Evolutionary conservation across 2,888 invertebrate genomes (phyloP), one percentile per base, ranked within the genome.

Genomic region (Callyntrura sp.): DNA sequence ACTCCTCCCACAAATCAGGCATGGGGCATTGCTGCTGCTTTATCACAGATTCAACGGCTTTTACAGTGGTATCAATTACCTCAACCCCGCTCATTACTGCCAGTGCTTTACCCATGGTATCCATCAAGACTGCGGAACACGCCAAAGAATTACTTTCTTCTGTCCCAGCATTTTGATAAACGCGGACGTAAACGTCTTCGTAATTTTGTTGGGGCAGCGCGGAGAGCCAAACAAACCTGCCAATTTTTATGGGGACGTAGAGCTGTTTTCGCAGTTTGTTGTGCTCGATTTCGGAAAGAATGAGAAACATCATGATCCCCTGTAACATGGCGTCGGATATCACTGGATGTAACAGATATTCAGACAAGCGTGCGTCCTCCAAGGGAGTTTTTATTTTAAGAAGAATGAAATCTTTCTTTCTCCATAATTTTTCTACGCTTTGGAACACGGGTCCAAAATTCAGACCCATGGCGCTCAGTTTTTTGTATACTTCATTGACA

Each of bases 341-440:
- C 0, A 91, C 88, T 0, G 91, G 91, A 68, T 91, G 91, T 17
- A 88, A 51, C 0, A 91, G 11, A 65, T 90, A 79, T 35, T 79
- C 55, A 12, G 28, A 14, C 14, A 62, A 62, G 0, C 45, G 20
- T 28, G 1, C 35, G 12, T 43, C 23, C 3, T 57, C 57, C 12
- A 48, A 1, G 1, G 68, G 83, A 12, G 57, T 17, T 45, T 84
- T 84, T 11, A 90, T 68, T 20, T 60, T 35, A 3, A 25, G 8
- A 14, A 78, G 11, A n/a, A 73, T 1, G 0, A 4, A 78, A 9
- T 17, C 17, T 14, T 68, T 23, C 20, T 45, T 60, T 28, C 25
- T 60, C 88, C 88, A 88, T 4, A 35, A 2, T 12, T 78, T 78
- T 20, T 51, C 76, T 5, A 78, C 51, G 23, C 76, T 78, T 48